Evolutionary conservation across 2,888 invertebrate genomes (phyloP).

Genomic region (Synanthedon formicaeformis): DNA sequence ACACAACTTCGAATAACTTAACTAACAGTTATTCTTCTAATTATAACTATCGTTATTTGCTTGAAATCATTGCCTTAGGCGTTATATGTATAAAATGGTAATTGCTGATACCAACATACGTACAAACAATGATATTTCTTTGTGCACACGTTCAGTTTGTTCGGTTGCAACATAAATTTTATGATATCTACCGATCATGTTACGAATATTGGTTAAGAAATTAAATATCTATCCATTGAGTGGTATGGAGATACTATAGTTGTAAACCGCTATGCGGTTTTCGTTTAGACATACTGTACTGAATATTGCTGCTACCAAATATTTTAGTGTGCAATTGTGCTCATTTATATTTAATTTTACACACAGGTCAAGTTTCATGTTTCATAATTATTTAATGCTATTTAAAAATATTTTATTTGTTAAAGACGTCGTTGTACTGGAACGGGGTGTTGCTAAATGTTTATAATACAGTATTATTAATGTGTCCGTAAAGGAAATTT

Average conservation of each 20-base stretch:
- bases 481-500: too few species aligned
- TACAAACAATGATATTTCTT: constrained; percentile 17
- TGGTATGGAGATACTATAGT: constrained; percentile 14
- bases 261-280: constrained; percentile 44
- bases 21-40: background rate
- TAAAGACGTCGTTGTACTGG: too few species aligned
- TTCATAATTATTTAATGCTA: too few species aligned
- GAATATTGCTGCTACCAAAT: constrained; percentile 33
- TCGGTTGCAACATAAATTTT: constrained; percentile 29
- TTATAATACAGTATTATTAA: too few species aligned
- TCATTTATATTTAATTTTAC: background rate
- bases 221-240: constrained; percentile 30
- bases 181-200: constrained; percentile 45
- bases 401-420: too few species aligned
- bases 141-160: background rate
- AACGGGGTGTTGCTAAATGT: too few species aligned
- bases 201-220: constrained; percentile 47
- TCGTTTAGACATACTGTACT: constrained; percentile 30
- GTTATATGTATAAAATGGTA: background rate
- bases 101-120: background rate
- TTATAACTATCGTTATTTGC: background rate
- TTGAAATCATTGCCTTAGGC: background rate
- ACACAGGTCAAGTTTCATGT: too few species aligned
- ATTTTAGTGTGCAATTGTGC: background rate
- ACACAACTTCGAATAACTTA: too few species aligned